phyloP scores from a whole-genome alignment of 2,888 invertebrate species.

The Phyllotreta striolata region DNA sequence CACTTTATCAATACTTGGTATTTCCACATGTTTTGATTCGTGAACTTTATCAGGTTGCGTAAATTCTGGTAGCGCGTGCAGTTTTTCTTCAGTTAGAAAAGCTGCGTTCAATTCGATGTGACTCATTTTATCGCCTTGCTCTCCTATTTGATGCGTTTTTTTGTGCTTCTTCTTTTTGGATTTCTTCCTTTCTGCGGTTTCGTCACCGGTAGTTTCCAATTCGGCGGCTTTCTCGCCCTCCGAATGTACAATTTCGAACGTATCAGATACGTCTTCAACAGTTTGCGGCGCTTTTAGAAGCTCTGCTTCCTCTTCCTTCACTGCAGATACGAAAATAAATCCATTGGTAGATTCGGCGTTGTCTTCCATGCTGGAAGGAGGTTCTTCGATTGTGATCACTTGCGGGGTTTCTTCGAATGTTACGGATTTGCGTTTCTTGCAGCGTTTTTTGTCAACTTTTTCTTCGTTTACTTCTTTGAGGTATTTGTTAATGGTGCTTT shows the following conservation, averaged over 20 bases:
- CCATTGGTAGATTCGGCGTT: constrained; percentile 48
- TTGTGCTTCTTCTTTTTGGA: constrained; percentile 44
- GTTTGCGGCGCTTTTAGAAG: constrained; percentile 17
- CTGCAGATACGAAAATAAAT: constrained; percentile 48
- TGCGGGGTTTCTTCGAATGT: constrained; percentile 56
- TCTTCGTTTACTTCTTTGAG: constrained; percentile 26
- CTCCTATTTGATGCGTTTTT: neutral
- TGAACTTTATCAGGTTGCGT: no score
- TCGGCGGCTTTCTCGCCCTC: constrained; percentile 2
- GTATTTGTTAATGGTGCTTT: constrained; percentile 35
- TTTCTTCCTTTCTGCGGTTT: constrained; percentile 33
- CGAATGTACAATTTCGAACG: constrained; percentile 15
- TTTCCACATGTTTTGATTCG: no score
- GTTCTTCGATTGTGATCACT: constrained; percentile 47
- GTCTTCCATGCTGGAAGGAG: constrained; percentile 38
- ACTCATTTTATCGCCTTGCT: no score
- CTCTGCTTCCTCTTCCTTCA: constrained; percentile 35
- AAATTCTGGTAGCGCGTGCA: no score
- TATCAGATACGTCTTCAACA: constrained; percentile 25
- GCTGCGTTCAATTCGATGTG: no score
- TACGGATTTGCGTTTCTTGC: constrained; percentile 54
- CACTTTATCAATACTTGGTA: no score
- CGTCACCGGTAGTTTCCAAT: constrained; percentile 33
- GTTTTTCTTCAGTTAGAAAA: no score
- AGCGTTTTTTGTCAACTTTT: constrained; percentile 42